Conservation (phyloP, 2,113 vertebrate genomes). For the Aegotheles bennettii region DNA sequence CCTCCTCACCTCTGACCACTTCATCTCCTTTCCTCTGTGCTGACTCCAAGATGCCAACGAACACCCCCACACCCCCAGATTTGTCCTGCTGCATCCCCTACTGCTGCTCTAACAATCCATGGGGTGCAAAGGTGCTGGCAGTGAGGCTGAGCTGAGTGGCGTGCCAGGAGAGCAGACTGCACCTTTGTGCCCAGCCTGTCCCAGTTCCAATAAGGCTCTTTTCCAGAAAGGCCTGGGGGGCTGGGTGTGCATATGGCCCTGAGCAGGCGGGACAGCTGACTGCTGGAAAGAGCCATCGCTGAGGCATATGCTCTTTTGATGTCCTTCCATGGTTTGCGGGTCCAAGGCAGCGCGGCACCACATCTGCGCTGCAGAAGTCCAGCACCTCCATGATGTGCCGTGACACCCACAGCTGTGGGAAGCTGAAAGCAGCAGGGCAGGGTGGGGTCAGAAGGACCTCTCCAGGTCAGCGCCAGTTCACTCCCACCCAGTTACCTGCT, state of each 20-base stretch:
- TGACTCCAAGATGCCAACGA: not conserved
- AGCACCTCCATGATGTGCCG: rapidly evolving
- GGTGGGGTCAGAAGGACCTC: not conserved
- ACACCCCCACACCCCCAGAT: rapidly evolving
- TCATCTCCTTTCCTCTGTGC: not conserved
- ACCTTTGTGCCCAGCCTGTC: not conserved
- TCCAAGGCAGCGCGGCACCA: not conserved
- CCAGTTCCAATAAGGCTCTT: not conserved
- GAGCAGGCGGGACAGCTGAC: not conserved
- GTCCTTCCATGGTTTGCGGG: not conserved
- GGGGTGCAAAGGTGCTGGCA: rapidly evolving
- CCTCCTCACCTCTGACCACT: not conserved
- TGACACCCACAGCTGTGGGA: not conserved
- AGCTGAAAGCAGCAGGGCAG: not conserved
- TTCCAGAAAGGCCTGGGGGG: not conserved
- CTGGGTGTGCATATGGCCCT: not conserved
- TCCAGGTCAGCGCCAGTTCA: rapidly evolving
- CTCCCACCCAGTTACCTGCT: not conserved
- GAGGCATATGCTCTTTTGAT: slow-evolving; percentile 44
- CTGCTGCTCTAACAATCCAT: not conserved
- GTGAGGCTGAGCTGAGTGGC: rapidly evolving
- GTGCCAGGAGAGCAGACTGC: not conserved
- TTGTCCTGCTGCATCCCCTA: too few relatives aligned
- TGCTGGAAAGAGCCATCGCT: not conserved
- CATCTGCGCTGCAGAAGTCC: slow-evolving; percentile 20